phyloP scores from a whole-genome alignment of 2,113 vertebrate genomes.

The Tenrec ecaudatus region DNA sequence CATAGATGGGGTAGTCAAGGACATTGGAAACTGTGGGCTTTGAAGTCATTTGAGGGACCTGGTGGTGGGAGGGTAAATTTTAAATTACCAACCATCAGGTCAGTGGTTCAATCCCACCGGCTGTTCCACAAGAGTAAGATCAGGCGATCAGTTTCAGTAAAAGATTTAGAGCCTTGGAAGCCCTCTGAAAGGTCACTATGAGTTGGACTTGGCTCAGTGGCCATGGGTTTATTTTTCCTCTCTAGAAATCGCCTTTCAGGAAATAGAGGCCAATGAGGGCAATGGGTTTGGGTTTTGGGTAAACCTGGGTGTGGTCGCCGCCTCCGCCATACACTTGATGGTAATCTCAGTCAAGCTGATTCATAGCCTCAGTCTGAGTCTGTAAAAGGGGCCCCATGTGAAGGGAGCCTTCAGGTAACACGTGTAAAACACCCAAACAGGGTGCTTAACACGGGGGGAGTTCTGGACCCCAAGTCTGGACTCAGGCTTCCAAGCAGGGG shows the following conservation, averaged over 20 bases:
- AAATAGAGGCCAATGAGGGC: no score
- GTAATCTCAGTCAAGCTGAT: conserved; percentile 17
- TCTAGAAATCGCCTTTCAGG: no score
- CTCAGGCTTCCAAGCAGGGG: neutral
- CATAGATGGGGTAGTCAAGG: neutral
- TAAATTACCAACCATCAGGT: no score
- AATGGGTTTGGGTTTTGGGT: no score
- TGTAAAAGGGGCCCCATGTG: neutral
- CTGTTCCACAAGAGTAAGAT: no score
- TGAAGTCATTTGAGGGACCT: conserved; percentile 12
- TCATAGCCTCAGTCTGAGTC: neutral
- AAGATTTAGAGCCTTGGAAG: no score
- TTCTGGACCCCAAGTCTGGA: neutral
- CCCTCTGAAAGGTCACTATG: no score
- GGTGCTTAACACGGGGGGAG: neutral
- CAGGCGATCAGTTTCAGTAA: no score
- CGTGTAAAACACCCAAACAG: neutral
- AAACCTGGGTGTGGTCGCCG: neutral
- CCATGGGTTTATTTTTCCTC: no score
- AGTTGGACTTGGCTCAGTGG: no score
- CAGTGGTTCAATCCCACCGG: no score
- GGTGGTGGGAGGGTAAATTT: no score
- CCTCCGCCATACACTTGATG: neutral
- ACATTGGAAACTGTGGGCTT: neutral
- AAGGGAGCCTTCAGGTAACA: neutral